Base-by-base conservation (phyloP, 2,113 vertebrate species). In the Apistogramma diplotaenia region DNA sequence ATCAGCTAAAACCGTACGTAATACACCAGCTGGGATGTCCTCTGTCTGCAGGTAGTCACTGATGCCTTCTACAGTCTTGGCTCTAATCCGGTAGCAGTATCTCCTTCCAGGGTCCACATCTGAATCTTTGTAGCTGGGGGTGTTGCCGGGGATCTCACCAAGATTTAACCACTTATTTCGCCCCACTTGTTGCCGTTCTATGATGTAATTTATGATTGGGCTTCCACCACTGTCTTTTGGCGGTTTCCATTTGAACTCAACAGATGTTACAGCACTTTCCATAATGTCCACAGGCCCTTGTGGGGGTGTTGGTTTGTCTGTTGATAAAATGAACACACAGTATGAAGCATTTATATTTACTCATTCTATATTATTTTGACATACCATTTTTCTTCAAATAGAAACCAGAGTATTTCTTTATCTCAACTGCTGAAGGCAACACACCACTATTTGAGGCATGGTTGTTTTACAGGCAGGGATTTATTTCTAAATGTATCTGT, bases 21-120 rank as follows among this genome's bases (percentile, higher is more conserved):
- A 93, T 16, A 94, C 85, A 23, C 94, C 95, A 85, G 96, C 93
- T 84, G 96, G 84, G 87, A 97, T 96, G 78, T 96, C 96, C 5
- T 93, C 91, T 0, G 97, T 97, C 82, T 95, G 94, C 89, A 98
- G 90, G 0, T 93, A 84, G 0, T 97, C 93, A 3, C 97, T 96
- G 0, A 88, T 25, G 6, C 97, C 97, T 85, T 97, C 96, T 0
- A 92, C 87, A 5, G 93, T 97, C 85, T 94, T 90, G 0, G 97
- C 97, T 86, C 89, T 94, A 87, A 98, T 96, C 2, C 95, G 94
- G 94, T 97, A 98, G 88, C 92, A 87, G 81, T 97, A 98, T 88
- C 94, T 96, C 75, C 46, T 89, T 65, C 96, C 96, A 46, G 84
- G 93, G 40, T 97, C 95, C 71, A 96, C 95, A 19, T 91, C 89